Percentiles rank a stretch among this genome's conserved stretches.
These are phyloP conservation scores for Silurus aristotelis DNA, from an alignment of 2,797 vertebrate species.

Conservation along the genomic window DNA sequence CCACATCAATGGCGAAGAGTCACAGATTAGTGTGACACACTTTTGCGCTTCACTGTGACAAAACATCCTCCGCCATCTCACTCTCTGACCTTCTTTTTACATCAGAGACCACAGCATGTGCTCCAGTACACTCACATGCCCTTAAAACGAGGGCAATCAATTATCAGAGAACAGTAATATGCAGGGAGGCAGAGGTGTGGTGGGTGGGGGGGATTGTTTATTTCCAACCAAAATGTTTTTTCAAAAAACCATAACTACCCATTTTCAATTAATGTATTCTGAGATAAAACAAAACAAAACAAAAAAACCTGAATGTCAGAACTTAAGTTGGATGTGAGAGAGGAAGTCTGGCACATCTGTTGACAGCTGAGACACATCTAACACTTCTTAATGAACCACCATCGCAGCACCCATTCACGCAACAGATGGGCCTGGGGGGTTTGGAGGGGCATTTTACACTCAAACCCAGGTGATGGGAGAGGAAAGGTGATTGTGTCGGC, in stretches of 20 bases:
- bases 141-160: slow-evolving; percentile 1
- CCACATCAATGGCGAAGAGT: slow-evolving; percentile 16
- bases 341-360: slow-evolving; percentile 58
- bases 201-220: too few species aligned
- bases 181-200: too few species aligned
- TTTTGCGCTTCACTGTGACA: slow-evolving; percentile 26
- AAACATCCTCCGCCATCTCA: slow-evolving; percentile 2
- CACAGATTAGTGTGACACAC: slow-evolving; percentile 27
- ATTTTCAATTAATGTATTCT: background rate
- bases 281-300: background rate
- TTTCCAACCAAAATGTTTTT: background rate
- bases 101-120: slow-evolving; percentile 1
- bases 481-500: slow-evolving; percentile 40
- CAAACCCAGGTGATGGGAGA: slow-evolving; percentile 50
- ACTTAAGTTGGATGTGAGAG: slow-evolving; percentile 50
- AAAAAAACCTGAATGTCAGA: slow-evolving; percentile 38
- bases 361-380: slow-evolving; percentile 55
- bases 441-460: slow-evolving; percentile 44
- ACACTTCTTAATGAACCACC: slow-evolving; percentile 63
- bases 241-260: background rate
- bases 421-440: slow-evolving; percentile 56
- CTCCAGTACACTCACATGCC: slow-evolving; percentile 9
- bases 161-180: background rate
- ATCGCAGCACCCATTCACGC: slow-evolving; percentile 50
- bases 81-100: slow-evolving; percentile 36